A percentile compares a stretch with the other conserved stretches of the same genome.
Evolutionary conservation across 2,113 vertebrate genomes (phyloP).

Genomic region (Hyla sarda): DNA sequence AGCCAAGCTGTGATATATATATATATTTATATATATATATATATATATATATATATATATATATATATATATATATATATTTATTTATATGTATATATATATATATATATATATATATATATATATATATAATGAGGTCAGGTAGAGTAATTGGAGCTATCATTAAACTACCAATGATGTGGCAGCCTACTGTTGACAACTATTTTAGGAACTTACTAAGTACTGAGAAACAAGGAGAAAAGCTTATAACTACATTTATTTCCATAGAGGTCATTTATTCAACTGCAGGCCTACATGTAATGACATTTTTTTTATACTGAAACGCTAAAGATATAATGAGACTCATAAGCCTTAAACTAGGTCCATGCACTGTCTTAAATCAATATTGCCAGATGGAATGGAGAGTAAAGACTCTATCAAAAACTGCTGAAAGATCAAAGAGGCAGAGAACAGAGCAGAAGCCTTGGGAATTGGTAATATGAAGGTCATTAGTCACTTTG

Average conservation of each 20-base stretch:
- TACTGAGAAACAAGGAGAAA: not conserved
- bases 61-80: no score
- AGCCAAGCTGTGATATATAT: not conserved
- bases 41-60: no score
- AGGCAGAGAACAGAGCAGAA: not conserved
- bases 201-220: not conserved
- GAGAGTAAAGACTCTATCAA: constrained; percentile 32
- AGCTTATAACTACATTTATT: constrained; percentile 8
- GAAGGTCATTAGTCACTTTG: constrained; percentile 33
- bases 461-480: constrained; percentile 30
- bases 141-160: not conserved
- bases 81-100: no score
- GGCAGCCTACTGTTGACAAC: not conserved
- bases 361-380: constrained; percentile 1
- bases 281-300: not conserved
- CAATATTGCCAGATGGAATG: constrained; percentile 24
- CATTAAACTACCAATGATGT: not conserved
- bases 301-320: not conserved
- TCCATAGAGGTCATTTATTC: not conserved
- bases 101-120: no score
- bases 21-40: no score
- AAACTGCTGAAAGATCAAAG: constrained; percentile 40
- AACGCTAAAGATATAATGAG: constrained; percentile 30
- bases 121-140: not conserved
- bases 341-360: constrained; percentile 26